Evolutionary conservation across 1,140 invertebrate species (phyloP).

Genomic region (Delia radicum): DNA sequence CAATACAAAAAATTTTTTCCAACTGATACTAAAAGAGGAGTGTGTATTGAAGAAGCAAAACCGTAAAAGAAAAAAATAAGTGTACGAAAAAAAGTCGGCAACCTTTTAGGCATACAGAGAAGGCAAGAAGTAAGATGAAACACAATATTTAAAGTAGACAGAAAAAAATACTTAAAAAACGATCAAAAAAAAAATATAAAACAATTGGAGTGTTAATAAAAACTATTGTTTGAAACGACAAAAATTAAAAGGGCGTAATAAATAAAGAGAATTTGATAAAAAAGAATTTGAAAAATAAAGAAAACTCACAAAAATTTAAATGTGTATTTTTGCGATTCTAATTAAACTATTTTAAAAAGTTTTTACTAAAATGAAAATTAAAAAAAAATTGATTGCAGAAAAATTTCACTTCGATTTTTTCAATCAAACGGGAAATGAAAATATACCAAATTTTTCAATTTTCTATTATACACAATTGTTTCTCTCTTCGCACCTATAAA

Average conservation of each 20-base stretch:
- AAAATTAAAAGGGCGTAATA: too few species aligned
- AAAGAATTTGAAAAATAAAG: too few species aligned
- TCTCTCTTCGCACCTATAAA: neutral
- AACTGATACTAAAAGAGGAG: conserved; percentile 12
- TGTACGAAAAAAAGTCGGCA: conserved; percentile 6
- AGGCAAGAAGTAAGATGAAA: neutral
- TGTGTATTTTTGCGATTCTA: neutral
- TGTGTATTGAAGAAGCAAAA: conserved; percentile 13
- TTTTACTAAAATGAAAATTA: neutral
- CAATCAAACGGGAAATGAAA: conserved; percentile 24
- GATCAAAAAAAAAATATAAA: neutral
- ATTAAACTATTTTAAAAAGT: too few species aligned
- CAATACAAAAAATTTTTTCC: conserved; percentile 11
- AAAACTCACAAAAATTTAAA: neutral
- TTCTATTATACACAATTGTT: neutral
- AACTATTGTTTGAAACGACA: too few species aligned
- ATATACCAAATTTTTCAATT: conserved; percentile 22
- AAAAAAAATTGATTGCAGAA: conserved; percentile 13
- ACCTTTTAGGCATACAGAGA: conserved; percentile 4
- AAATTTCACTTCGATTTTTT: conserved; percentile 26
- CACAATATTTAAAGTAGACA: neutral
- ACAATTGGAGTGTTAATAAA: neutral
- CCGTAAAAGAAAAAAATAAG: neutral
- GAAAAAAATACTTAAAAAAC: neutral
- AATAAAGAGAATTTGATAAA: too few species aligned